Percentiles rank a stretch among this genome's conserved stretches.
Conservation (phyloP, 2,888 invertebrate genomes). For the Magallana nippona region DNA sequence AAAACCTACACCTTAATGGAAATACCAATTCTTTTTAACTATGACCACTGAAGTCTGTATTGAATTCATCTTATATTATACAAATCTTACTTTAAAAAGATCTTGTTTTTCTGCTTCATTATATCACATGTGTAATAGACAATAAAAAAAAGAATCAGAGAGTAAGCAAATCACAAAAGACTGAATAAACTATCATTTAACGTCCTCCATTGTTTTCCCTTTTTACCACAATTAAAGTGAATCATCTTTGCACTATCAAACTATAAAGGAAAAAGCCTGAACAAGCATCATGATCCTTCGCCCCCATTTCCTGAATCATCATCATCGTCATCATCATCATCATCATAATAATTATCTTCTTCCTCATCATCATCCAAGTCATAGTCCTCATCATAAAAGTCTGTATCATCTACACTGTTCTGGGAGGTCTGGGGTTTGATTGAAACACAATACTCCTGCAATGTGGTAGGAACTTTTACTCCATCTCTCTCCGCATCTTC, state of each 20-base stretch:
- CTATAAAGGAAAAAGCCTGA: constrained; percentile 1
- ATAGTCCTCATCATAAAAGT: constrained; percentile 73
- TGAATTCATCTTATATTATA: too few species aligned
- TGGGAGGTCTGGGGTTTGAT: constrained; percentile 86
- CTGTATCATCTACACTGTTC: constrained; percentile 67
- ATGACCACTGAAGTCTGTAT: too few species aligned
- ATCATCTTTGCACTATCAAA: constrained; percentile 11
- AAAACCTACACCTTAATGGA: too few species aligned
- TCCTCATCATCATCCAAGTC: constrained; percentile 70
- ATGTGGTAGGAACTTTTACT: constrained; percentile 96
- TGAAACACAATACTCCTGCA: constrained; percentile 98
- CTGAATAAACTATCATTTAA: background rate
- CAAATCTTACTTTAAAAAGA: too few species aligned
- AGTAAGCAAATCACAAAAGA: background rate
- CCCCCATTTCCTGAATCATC: constrained; percentile 75
- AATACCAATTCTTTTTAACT: too few species aligned
- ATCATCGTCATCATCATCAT: constrained; percentile 71
- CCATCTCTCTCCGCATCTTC: constrained; percentile 97
- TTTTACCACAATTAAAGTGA: background rate
- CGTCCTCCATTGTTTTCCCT: background rate
- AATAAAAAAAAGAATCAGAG: too few species aligned
- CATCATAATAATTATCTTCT: constrained; percentile 69
- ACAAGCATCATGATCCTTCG: constrained; percentile 67
- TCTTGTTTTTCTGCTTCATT: too few species aligned
- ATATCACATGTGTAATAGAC: too few species aligned